phyloP scores from a whole-genome alignment of 2,113 vertebrate species.

The Chinchilla lanigera region DNA sequence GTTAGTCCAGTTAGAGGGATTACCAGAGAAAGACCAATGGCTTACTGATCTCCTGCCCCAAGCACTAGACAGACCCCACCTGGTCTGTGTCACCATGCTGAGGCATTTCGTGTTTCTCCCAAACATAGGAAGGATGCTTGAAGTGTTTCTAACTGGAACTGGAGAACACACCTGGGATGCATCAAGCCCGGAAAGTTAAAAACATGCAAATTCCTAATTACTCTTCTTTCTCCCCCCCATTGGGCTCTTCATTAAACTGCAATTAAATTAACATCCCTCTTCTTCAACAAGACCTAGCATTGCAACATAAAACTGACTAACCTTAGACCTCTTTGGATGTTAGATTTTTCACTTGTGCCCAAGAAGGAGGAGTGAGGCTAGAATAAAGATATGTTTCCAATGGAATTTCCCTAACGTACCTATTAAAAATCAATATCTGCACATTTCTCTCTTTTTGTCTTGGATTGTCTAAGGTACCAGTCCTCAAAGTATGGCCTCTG shows the following conservation, averaged over 20 bases:
- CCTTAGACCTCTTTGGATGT: neutral
- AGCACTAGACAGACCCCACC: neutral
- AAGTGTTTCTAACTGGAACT: neutral
- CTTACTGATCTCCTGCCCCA: neutral
- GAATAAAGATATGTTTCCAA: neutral
- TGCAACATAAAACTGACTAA: neutral
- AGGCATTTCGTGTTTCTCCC: neutral
- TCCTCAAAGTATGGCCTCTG: neutral
- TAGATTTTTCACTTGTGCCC: neutral
- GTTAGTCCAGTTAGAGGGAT: neutral
- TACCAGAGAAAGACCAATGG: neutral
- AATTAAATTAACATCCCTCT: neutral
- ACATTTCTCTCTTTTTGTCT: neutral
- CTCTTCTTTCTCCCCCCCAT: neutral
- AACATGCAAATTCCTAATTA: neutral
- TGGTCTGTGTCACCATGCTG: neutral
- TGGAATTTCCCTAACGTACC: neutral
- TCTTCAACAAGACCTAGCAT: neutral
- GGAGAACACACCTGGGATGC: neutral
- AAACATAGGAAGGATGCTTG: neutral
- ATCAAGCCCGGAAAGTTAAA: neutral
- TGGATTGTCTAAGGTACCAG: neutral
- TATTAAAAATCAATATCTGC: neutral
- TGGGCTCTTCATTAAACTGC: constrained; percentile 35
- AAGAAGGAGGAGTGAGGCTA: neutral